Percentiles rank a stretch among this genome's conserved stretches.
Conservation (phyloP, 2,113 vertebrate species). For the Elephas maximus region DNA sequence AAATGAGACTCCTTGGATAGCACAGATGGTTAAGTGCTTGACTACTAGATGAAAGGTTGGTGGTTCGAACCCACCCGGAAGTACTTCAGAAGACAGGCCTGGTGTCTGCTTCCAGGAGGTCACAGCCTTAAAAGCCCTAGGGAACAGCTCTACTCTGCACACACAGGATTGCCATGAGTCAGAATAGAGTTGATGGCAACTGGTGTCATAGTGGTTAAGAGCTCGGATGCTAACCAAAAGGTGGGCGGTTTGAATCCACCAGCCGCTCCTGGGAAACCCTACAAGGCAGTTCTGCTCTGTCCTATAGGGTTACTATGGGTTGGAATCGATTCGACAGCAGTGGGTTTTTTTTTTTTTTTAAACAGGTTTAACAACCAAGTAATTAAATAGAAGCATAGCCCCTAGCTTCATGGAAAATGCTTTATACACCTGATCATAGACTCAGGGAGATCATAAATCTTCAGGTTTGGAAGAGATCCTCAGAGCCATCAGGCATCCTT, state of each 20-base stretch:
- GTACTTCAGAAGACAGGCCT: neutral
- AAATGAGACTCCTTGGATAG: neutral
- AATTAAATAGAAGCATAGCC: neutral
- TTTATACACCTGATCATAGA: neutral
- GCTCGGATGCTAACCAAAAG: too few relatives aligned
- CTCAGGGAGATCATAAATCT: neutral
- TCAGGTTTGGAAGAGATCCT: neutral
- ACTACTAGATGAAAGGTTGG: neutral
- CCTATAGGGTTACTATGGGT: too few relatives aligned
- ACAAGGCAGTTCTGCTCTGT: too few relatives aligned
- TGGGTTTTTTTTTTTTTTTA: too few relatives aligned
- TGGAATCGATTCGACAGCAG: too few relatives aligned
- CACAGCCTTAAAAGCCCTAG: neutral
- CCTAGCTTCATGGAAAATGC: neutral
- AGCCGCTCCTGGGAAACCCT: too few relatives aligned
- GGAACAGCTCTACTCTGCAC: neutral
- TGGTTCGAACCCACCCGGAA: neutral
- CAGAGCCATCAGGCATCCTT: neutral
- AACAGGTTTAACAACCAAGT: neutral
- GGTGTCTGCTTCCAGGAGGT: neutral
- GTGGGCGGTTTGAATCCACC: too few relatives aligned
- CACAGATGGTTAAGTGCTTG: neutral
- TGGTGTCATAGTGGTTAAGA: too few relatives aligned
- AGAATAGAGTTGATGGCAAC: neutral
- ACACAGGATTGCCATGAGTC: neutral